phyloP scores from a whole-genome alignment of 2,888 invertebrate species.

The Zhuqinia jingwanae region DNA sequence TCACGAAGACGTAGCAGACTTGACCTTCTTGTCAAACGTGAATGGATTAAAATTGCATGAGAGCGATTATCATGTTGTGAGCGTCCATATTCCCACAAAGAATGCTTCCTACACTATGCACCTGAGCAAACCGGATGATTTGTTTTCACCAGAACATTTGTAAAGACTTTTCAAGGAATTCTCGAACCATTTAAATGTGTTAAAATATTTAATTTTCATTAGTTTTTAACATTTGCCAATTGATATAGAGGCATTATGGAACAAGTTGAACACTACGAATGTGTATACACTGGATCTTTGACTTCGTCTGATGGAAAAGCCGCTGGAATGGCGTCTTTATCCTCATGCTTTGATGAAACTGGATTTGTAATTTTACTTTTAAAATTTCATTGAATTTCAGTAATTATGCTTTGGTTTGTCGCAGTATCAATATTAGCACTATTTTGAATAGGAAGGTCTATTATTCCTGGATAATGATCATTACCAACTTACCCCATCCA shows the following conservation, averaged over 20 bases:
- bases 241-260: background rate
- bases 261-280: slow-evolving; percentile 18
- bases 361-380: slow-evolving; percentile 49
- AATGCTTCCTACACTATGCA: slow-evolving; percentile 27
- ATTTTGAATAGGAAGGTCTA: slow-evolving; percentile 37
- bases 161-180: background rate
- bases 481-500: slow-evolving; percentile 36
- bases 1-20: slow-evolving; percentile 3
- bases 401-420: too few species aligned
- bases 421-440: background rate
- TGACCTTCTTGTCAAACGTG: slow-evolving; percentile 21
- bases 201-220: background rate
- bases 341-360: slow-evolving; percentile 42
- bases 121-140: slow-evolving; percentile 33
- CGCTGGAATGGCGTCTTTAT: slow-evolving; percentile 47
- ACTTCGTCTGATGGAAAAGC: background rate
- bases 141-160: slow-evolving; percentile 22
- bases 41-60: slow-evolving; percentile 21
- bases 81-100: background rate
- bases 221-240: too few species aligned
- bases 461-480: slow-evolving; percentile 33
- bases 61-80: slow-evolving; percentile 45
- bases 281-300: slow-evolving; percentile 37
- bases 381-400: background rate
- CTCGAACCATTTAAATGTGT: background rate